phyloP scores from a whole-genome alignment of 1,140 invertebrate species.

The Linepithema humile region DNA sequence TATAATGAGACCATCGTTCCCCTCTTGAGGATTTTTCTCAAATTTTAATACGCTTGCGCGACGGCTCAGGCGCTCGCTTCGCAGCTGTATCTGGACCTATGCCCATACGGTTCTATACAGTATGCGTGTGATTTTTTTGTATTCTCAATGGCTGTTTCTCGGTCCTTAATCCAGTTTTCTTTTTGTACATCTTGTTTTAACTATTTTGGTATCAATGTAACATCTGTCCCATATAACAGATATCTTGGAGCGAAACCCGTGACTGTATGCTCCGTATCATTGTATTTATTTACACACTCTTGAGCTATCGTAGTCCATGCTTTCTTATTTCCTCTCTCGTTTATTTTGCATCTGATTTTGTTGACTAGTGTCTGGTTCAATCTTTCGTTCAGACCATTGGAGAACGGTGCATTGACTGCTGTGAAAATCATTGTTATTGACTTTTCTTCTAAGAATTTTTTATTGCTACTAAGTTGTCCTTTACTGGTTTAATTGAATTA shows the following conservation, averaged over 20 bases:
- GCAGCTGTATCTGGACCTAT: too few species aligned
- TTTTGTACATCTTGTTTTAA: conserved; percentile 6
- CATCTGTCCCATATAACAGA: conserved; percentile 73
- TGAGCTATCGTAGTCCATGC: conserved; percentile 77
- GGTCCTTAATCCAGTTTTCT: conserved; percentile 36
- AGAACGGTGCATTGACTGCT: too few species aligned
- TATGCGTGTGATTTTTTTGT: conserved; percentile 38
- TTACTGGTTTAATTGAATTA: too few species aligned
- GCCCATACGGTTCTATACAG: neutral
- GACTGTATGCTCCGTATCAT: conserved; percentile 76
- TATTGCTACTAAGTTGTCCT: neutral
- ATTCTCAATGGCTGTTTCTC: conserved; percentile 59
- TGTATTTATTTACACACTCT: conserved; percentile 77
- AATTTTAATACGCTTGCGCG: too few species aligned
- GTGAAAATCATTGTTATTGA: too few species aligned
- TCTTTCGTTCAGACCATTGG: too few species aligned
- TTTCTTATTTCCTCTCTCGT: conserved; percentile 22
- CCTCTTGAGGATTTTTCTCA: too few species aligned
- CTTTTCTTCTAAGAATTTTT: neutral
- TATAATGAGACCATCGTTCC: too few species aligned
- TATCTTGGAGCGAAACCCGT: conserved; percentile 77
- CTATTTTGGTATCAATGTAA: conserved; percentile 37
- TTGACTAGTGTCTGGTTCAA: too few species aligned
- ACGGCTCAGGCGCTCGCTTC: too few species aligned
- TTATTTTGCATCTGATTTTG: too few species aligned